Conservation (phyloP, 1,140 invertebrate genomes). For the Xylocopa sonorina region DNA sequence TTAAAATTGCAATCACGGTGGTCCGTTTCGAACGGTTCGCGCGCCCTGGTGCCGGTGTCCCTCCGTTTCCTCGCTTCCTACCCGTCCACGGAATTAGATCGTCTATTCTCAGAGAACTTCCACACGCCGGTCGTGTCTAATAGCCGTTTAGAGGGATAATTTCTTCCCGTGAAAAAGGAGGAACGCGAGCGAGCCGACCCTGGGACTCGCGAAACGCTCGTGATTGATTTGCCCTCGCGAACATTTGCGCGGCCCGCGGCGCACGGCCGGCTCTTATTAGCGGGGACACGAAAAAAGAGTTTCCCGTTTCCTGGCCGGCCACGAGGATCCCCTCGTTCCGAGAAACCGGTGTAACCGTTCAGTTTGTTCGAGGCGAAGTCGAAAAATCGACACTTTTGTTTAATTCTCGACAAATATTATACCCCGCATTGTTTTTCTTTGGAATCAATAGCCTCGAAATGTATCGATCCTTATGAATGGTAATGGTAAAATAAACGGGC, state of each 20-base stretch:
- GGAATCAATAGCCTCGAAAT: neutral
- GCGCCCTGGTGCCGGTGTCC: too few species aligned
- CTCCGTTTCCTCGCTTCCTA: conserved; percentile 62
- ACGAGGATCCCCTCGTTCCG: too few species aligned
- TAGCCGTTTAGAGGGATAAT: conserved; percentile 66
- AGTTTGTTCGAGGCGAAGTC: neutral
- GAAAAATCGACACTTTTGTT: neutral
- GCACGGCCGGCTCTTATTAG: conserved; percentile 21
- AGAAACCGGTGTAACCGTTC: too few species aligned
- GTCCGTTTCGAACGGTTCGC: conserved; percentile 73
- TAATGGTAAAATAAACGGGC: neutral
- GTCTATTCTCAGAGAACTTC: conserved; percentile 79
- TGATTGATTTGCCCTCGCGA: conserved; percentile 17
- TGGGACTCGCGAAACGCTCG: neutral
- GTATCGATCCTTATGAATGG: neutral
- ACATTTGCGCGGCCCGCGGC: neutral
- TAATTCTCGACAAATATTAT: neutral
- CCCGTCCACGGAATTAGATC: conserved; percentile 79
- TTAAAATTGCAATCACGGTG: conserved; percentile 82
- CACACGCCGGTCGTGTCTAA: conserved; percentile 54
- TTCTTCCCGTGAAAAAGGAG: conserved; percentile 47
- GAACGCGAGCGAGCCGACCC: neutral
- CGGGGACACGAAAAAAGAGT: neutral
- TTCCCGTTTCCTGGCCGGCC: neutral
- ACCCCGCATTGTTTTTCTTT: neutral